Base-by-base conservation (phyloP, 2,888 invertebrate genomes). In the Chrysolina americana region DNA sequence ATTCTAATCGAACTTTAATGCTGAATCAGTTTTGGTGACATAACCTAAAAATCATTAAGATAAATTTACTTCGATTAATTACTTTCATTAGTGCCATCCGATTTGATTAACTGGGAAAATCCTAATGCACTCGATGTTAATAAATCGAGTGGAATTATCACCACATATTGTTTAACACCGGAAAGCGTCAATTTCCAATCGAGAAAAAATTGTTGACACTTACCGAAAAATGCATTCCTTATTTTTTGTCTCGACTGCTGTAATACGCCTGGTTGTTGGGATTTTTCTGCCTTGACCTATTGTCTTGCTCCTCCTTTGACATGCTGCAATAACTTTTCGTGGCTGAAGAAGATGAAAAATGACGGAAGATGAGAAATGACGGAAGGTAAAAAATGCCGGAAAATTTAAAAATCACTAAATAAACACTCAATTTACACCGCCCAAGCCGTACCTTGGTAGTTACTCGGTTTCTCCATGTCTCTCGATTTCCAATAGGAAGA, bases 281-380 rank as follows among this genome's bases (percentile, higher is more conserved):
- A 53, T 75, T 75, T 41, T 69, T 36, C 62, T 75, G 75, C 28
- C 62, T 64, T 0, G 75, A 75, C 44, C 75, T 53, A 19, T 69
- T 48, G 62, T 75, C 75, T 50, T 69, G 56, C n/a, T 75, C 71
- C 19, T 68, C 17, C 65, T 75, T 75, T 3, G 75, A 69, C 68
- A 75, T 59, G 17, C n/a, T 62, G 17, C 71, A 75, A 17, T 63
- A 47, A 70, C 48, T 62, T 47, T 70, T 70, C 15, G 48, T 21
- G 41, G 63, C 66, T 66, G 19, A 19, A 50, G 11, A 6, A 50
- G 11, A 6, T 5, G 48, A 66, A 50, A 6, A 66, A 66, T 23
- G n/a, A 66, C 8, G 1, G 17, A 56, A 64, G n/a, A 50, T 50
- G 21, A 17, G 19, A 21, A 50, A 48, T 41, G 19, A 47, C 50